phyloP scores from a whole-genome alignment of 2,113 vertebrate species.

The Osmerus eperlanus region DNA sequence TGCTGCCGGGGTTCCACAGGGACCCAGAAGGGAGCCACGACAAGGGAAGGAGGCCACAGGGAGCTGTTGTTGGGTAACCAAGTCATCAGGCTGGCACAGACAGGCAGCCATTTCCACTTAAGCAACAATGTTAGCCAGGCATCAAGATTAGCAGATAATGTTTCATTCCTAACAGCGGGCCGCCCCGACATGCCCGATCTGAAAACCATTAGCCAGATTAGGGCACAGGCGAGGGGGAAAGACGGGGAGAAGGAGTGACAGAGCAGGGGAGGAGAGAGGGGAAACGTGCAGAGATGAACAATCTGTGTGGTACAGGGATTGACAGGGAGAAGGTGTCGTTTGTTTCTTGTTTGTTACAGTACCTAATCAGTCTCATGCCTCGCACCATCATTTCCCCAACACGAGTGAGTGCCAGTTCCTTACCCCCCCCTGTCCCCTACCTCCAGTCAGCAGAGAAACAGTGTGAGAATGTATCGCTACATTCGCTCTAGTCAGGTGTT shows the following conservation, averaged over 20 bases:
- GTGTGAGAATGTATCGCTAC: no score
- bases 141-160: slow-evolving; percentile 29
- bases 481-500: no score
- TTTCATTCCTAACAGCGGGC: slow-evolving; percentile 14
- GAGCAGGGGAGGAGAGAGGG: neutral
- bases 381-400: no score
- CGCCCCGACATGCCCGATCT: slow-evolving; percentile 26
- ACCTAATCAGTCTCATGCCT: no score
- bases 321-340: no score
- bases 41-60: no score
- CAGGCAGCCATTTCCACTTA: slow-evolving; percentile 18
- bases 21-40: no score
- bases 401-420: no score
- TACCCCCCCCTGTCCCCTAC: no score
- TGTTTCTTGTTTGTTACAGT: no score
- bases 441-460: no score
- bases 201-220: slow-evolving; percentile 48
- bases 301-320: neutral
- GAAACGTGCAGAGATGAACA: neutral
- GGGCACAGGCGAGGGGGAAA: slow-evolving; percentile 6
- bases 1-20: no score
- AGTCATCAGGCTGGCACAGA: slow-evolving; percentile 4
- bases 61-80: slow-evolving; percentile 5
- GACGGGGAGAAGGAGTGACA: neutral
- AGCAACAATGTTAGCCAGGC: slow-evolving; percentile 22